Base-by-base conservation (phyloP, 2,113 vertebrate species). In the Grus americana region DNA sequence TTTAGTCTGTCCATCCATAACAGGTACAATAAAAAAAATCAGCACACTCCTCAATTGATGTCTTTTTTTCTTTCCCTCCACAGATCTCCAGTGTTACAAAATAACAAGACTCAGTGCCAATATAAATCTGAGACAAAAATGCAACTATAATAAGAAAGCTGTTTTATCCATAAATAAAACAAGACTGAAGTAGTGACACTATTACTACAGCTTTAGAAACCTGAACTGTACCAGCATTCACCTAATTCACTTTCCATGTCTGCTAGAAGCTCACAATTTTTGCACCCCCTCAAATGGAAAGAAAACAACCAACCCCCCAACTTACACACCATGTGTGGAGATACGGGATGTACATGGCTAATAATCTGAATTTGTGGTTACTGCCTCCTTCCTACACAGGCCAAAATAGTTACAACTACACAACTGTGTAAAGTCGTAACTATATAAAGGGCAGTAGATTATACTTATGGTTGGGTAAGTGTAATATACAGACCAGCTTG, bases 301-400 rank as follows among this genome's bases (percentile, higher is more conserved):
- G 21, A 44, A 75, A 86, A 12, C 17, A 44, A 57, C 0, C 32
- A n/a, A 12, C 3, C 10, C 32, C 17, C 1, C 44, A 58, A 1
- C 5, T 49, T 14, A 63, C 29, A 76, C 1, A 4, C 21, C 3
- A 7, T 1, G 10, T 3, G 18, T 20, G 24, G 59, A 81, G 42
- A 66, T 4, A 46, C n/a, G 11, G 34, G 52, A 71, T 0, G 0
- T 5, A 38, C 32, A 30, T 1, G 7, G 24, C 40, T 62, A 78
- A 91, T n/a, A 61, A 82, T 11, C 14, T 42, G 18, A 46, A 72
- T 50, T 68, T 79, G 32, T 21, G 86, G 57, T 42, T 72, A 63
- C 24, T 63, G 66, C 17, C 42, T 81, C 80, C 49, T 46, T 80
- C 76, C 65, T 71, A 6, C 47, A 42, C 55, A 88, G 22, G 38